These are phyloP conservation scores for Corythoichthys intestinalis DNA, from an alignment of 2,113 vertebrate genomes.

Conservation along the genomic window DNA sequence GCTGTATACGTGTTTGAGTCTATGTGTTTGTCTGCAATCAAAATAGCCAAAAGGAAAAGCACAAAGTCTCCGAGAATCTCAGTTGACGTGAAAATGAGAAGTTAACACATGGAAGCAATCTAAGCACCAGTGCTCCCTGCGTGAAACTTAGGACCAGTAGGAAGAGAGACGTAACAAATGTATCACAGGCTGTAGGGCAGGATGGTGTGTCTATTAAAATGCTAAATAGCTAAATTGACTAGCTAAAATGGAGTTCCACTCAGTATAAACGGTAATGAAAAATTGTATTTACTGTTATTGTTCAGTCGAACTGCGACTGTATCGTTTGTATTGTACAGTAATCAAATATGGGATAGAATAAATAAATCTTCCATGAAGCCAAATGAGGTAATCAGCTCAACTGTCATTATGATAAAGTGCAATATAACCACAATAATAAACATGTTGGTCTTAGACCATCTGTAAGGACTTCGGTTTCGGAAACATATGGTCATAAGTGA, in stretches of 20 bases:
- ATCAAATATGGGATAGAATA: background rate
- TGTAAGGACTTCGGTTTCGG: background rate
- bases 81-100: slow-evolving; percentile 19
- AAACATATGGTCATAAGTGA: background rate
- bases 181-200: slow-evolving; percentile 9
- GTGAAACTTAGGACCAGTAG: slow-evolving; percentile 33
- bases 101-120: slow-evolving; percentile 60
- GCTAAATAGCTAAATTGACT: slow-evolving; percentile 9
- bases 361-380: background rate
- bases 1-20: background rate
- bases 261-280: background rate
- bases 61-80: slow-evolving; percentile 6
- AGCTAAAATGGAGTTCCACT: background rate
- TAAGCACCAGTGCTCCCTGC: slow-evolving; percentile 12
- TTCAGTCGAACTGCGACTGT: background rate
- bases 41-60: slow-evolving; percentile 13
- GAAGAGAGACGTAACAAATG: slow-evolving; percentile 23
- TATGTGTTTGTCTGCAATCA: background rate
- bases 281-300: background rate
- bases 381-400: background rate
- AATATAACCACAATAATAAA: background rate
- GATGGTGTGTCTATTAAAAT: slow-evolving; percentile 24
- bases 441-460: background rate
- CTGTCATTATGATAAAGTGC: background rate
- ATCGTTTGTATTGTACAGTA: background rate